A percentile compares a stretch with the other conserved stretches of the same genome.
These are phyloP conservation scores for Steatocranus sp. DNA, from an alignment of 2,797 vertebrate species.

Conservation along the genomic window DNA sequence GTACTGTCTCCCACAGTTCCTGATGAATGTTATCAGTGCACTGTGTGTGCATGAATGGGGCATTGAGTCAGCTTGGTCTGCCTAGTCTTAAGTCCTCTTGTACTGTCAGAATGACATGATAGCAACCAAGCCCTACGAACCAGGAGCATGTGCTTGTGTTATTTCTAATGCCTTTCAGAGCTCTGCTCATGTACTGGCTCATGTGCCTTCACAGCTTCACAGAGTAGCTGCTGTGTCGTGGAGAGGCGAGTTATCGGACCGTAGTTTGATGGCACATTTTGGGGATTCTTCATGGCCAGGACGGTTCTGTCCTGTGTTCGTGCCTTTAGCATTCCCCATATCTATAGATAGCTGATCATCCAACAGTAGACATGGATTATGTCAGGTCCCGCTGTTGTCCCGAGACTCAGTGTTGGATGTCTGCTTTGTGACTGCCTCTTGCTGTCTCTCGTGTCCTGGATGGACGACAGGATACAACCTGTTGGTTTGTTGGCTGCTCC, in stretches of 20 bases:
- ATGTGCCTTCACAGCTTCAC: background rate
- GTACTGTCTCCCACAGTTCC: background rate
- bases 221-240: background rate
- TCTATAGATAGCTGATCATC: background rate
- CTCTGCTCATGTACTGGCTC: background rate
- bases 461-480: too few species aligned
- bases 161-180: background rate
- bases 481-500: accelerated
- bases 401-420: background rate
- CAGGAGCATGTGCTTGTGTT: background rate
- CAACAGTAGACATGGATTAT: background rate
- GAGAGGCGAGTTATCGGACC: accelerated
- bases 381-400: background rate
- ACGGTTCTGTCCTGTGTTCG: background rate
- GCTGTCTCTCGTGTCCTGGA: background rate
- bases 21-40: background rate
- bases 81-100: accelerated
- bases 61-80: background rate
- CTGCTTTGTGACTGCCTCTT: background rate
- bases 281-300: too few species aligned
- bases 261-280: background rate
- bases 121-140: background rate
- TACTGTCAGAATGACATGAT: background rate
- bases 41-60: too few species aligned
- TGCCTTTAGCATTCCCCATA: background rate